Base-by-base conservation (phyloP, 2,113 vertebrate genomes). In the Aix galericulata region DNA sequence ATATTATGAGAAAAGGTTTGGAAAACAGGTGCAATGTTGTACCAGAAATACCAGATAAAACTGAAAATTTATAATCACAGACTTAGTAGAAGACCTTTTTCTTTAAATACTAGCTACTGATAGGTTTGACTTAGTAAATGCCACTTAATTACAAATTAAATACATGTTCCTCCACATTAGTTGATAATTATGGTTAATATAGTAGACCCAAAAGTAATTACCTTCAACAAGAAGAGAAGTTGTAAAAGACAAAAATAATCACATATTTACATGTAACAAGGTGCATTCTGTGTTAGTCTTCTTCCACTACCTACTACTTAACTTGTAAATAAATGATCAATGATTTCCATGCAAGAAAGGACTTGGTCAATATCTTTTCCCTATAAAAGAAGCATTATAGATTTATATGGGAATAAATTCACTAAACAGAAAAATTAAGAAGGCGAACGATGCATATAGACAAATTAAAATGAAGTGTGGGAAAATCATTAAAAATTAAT, bases 401-500 rank as follows among this genome's bases (percentile, higher is more conserved):
- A 55, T 87, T 83, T 93, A 40, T 93, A 88, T 93, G 60, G 46
- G 87, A 83, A 82, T 83, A 88, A 96, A 83, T 91, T 83, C 76
- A 75, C 72, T 80, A 89, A 95, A 55, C 3, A 32, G 60, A 95
- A 97, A 88, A 91, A 91, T 88, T 93, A 95, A 86, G 71, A 62
- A 50, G 22, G 67, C 72, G 91, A 91, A 88, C 77, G 55, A 88
- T 91, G 82, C 87, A 67, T 91, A n/a, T 17, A 81, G 60, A 11
- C 29, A 86, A 90, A 93, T 91, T 80, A 83, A 91, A 90, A 93
- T 86, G n/a, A 95, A 77, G 36, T 38, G 82, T 74, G 79, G 64
- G 82, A 77, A 86, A 91, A 91, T 83, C 15, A 90, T 95, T 68
- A 91, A 93, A 95, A 93, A 93, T 82, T 93, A 94, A 94, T 78